phyloP scores from a whole-genome alignment of 2,113 vertebrate species.

The Tinamus guttatus region DNA sequence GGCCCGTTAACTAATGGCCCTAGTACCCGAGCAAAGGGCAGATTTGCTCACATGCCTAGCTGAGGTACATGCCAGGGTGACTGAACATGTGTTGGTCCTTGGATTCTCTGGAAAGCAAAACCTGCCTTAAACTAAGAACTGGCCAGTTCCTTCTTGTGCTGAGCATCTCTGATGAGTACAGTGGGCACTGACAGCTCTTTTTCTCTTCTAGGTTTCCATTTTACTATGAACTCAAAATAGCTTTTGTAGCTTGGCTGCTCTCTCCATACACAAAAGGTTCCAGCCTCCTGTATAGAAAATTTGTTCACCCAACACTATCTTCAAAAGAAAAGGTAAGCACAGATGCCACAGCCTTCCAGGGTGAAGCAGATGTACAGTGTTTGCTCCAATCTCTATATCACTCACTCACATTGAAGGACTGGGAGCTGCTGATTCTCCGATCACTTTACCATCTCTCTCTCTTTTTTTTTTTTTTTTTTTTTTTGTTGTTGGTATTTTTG shows the following conservation, averaged over 20 bases:
- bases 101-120: not conserved
- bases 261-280: conserved; percentile 99
- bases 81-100: not conserved
- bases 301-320: conserved; percentile 97
- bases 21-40: not conserved
- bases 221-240: conserved; percentile 99
- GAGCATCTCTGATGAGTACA: not conserved
- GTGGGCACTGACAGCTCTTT: conserved; percentile 1
- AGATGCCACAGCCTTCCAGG: not conserved
- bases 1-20: not conserved
- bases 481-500: not conserved
- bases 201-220: conserved; percentile 92
- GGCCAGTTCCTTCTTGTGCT: not conserved
- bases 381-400: not conserved
- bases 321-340: conserved; percentile 97
- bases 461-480: not conserved
- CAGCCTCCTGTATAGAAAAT: conserved; percentile 97
- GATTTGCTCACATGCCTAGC: not conserved
- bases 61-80: not conserved
- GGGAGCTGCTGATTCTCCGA: not conserved
- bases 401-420: not conserved
- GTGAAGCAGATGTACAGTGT: not conserved
- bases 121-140: not conserved
- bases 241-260: conserved; percentile 97
- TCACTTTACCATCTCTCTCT: not conserved